Base-by-base conservation (phyloP, 2,113 vertebrate species). In the Ciconia stormi region DNA sequence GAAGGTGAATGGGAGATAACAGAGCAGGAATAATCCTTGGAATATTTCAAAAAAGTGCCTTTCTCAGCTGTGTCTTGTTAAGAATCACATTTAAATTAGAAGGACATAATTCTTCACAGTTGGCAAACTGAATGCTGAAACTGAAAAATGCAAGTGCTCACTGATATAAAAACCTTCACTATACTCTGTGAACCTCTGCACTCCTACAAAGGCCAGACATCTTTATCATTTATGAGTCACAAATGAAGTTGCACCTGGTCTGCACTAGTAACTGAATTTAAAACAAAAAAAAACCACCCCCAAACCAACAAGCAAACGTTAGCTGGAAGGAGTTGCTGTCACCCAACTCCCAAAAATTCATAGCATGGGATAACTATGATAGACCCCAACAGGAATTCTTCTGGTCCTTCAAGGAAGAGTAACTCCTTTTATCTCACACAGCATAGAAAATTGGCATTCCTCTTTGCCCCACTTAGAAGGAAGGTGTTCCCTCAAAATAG, bases 11-110 rank as follows among this genome's bases (percentile, higher is more conserved):
- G 34, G 67, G 70, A 93, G 66, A 72, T 82, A 94, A 88, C 29
- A 36, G 83, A 91, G 52, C 21, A 91, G 44, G 27, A 94, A 79
- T 87, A 94, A 92, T 72, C 56, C 49, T 61, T 5, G 1, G 56
- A 91, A 77, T 82, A 91, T 58, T 94, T 91, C 55, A 87, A 53
- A 29, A 62, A 89, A 87, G 46, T 73, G 73, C 59, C 26, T 88
- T 93, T 18, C 58, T 91, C 65, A 72, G 77, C 46, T 62, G 10
- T 61, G 46, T 34, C 36, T 88, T 76, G 26, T 65, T 93, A 91
- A 96, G 91, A 94, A 89, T 76, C 53, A 82, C 22, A 34, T 91
- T 87, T 76, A 88, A 93, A 94, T 93, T 72, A 87, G 52, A 85
- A 79, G 22, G 66, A 82, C 12, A 6, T 47, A 77, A 30, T 61